These are phyloP conservation scores for Helicoverpa zea DNA, from an alignment of 1,140 invertebrate species.

Conservation along the genomic window DNA sequence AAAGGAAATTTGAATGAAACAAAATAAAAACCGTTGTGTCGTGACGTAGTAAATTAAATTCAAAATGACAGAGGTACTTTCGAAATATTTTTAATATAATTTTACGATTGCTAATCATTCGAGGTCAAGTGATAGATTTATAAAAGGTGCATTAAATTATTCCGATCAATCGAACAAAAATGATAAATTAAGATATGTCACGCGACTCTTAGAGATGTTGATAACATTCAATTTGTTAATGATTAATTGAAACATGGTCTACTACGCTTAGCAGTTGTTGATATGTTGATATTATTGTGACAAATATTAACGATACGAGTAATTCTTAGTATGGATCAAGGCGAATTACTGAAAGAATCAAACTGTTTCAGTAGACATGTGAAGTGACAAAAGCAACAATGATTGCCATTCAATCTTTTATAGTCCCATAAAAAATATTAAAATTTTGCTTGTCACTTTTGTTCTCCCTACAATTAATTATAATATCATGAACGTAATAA, in stretches of 20 bases:
- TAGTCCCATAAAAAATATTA: background rate
- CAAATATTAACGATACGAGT: slow-evolving; percentile 46
- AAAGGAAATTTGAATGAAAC: slow-evolving; percentile 6
- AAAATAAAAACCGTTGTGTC: slow-evolving; percentile 5
- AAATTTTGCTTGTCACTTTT: background rate
- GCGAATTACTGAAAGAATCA: background rate
- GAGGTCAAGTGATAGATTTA: slow-evolving; percentile 49
- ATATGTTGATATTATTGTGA: slow-evolving; percentile 54
- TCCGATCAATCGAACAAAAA: slow-evolving; percentile 56
- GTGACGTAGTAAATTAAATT: slow-evolving; percentile 27
- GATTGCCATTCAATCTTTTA: background rate
- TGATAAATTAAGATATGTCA: slow-evolving; percentile 58
- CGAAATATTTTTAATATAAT: slow-evolving; percentile 31
- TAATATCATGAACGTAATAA: background rate
- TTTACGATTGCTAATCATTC: slow-evolving; percentile 45
- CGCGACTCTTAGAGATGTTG: slow-evolving; percentile 51
- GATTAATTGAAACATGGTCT: slow-evolving; percentile 64
- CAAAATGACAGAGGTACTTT: slow-evolving; percentile 35
- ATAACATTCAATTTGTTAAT: slow-evolving; percentile 65
- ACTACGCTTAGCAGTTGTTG: slow-evolving; percentile 46
- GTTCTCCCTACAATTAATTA: background rate
- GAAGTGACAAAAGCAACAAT: background rate
- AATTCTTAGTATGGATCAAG: slow-evolving; percentile 40
- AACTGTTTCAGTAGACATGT: background rate
- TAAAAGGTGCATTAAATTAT: slow-evolving; percentile 54